These are phyloP conservation scores for Polyommatus icarus DNA, from an alignment of 2,888 invertebrate genomes.

Conservation along the genomic window DNA sequence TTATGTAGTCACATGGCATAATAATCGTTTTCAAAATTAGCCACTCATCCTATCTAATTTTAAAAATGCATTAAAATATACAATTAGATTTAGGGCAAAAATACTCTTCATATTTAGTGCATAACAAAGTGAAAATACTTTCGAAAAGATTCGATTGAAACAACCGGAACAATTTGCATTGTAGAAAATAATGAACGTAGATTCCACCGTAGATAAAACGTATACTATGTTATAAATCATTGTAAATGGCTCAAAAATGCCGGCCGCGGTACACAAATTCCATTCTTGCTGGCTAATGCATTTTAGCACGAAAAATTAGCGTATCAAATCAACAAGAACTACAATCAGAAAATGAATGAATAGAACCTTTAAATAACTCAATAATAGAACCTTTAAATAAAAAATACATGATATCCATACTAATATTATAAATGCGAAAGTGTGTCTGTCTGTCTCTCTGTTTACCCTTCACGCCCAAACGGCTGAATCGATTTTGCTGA, in stretches of 20 bases:
- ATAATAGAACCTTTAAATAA: neutral
- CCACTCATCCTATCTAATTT: too few relatives aligned
- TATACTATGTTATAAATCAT: conserved; percentile 57
- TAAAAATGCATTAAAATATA: too few relatives aligned
- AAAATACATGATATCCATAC: neutral
- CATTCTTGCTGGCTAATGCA: conserved; percentile 22
- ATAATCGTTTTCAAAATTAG: too few relatives aligned
- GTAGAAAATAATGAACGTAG: conserved; percentile 56
- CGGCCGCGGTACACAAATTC: conserved; percentile 10
- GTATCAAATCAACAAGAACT: conserved; percentile 8
- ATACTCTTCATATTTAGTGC: neutral
- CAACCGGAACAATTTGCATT: conserved; percentile 23
- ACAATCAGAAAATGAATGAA: neutral
- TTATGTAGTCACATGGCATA: too few relatives aligned
- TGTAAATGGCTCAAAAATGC: conserved; percentile 60
- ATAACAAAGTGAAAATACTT: neutral
- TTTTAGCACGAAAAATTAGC: conserved; percentile 19
- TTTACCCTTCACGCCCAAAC: too few relatives aligned
- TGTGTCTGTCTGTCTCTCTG: too few relatives aligned
- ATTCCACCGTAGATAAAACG: neutral
- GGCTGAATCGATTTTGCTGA: too few relatives aligned
- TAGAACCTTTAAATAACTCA: neutral
- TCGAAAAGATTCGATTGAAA: conserved; percentile 8
- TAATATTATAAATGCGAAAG: too few relatives aligned
- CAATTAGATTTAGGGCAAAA: neutral